Evolutionary conservation across 2,888 invertebrate species (phyloP), one percentile per base, ranked within the genome.

Genomic region (Nudaria mundana): DNA sequence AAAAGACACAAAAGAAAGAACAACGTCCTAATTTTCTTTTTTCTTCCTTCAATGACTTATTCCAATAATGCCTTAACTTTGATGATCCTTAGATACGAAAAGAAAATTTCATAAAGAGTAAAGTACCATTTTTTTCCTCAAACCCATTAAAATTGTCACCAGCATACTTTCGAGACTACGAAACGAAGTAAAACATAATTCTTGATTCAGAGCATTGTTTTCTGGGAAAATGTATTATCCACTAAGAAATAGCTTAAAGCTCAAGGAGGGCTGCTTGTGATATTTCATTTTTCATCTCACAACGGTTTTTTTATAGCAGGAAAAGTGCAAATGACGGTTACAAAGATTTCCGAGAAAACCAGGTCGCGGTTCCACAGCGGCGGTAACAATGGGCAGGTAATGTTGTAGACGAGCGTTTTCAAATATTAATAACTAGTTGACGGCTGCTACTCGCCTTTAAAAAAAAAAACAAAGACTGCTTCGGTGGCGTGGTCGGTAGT

Each of bases 311-410:
- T 81, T 78, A 66, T 63, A 61, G 66, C 52, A 45, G 63, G 74
- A 75, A 80, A 81, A 81, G 81, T 84, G 84, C 81, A 79, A 84
- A 81, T 84, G 85, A 83, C 84, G 77, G 67, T 67, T 69, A 68
- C 62, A 48, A 71, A 79, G 78, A 81, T 80, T 78, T 77, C 76
- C 52, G 47, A 59, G 67, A 61, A n/a, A 67, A 65, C 38, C 57
- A 63, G 70, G 70, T 66, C 72, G 77, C 55, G 52, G 59, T 59
- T 70, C 69, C 66, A 65, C 57, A 43, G 56, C 43, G 50, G 40
- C 60, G 46, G 49, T 53, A 48, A 70, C 66, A 66, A 72, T 66
- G 51, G 56, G 53, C 37, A 5, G 6, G 42, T 51, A 20, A 6
- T 16, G 16, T n/a, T 30, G 50, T 36, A 79, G 50, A 79, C 79